Evolutionary conservation across 2,797 vertebrate species (phyloP).

Genomic region (Decapterus maruadsi): DNA sequence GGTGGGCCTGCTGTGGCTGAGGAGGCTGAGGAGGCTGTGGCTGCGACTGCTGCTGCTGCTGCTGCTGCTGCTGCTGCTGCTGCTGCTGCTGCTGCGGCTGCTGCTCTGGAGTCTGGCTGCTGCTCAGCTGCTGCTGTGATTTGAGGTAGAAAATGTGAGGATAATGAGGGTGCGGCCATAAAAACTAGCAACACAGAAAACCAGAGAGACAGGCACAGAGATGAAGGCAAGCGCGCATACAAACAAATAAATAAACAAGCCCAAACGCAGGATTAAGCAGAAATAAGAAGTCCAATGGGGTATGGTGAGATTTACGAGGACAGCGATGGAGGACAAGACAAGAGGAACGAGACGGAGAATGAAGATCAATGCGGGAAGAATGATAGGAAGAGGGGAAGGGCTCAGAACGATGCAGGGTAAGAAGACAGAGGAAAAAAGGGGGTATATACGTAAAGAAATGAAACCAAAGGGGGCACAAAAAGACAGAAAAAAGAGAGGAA

Average conservation of each 20-base stretch:
- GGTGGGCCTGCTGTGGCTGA: constrained; percentile 65
- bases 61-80: constrained; percentile 84
- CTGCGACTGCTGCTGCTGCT: constrained; percentile 52
- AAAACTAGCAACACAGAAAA: constrained; percentile 87
- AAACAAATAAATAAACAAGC: constrained; percentile 67
- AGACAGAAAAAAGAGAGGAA: constrained; percentile 78
- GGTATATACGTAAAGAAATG: constrained; percentile 43
- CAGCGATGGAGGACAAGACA: constrained; percentile 30
- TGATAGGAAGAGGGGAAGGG: constrained; percentile 41
- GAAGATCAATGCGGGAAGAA: constrained; percentile 47
- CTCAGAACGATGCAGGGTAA: constrained; percentile 52
- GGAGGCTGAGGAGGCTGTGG: constrained; percentile 69
- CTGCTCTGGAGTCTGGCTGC: constrained; percentile 87
- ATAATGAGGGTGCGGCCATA: constrained; percentile 90
- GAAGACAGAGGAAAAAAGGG: constrained; percentile 8
- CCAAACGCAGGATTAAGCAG: constrained; percentile 62
- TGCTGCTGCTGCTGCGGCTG: constrained; percentile 84
- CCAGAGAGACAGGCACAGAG: constrained; percentile 71
- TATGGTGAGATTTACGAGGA: constrained; percentile 38
- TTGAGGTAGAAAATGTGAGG: constrained; percentile 94
- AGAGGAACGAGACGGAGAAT: constrained; percentile 36
- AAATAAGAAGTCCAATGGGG: constrained; percentile 59
- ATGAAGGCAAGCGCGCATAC: constrained; percentile 63
- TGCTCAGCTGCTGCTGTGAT: constrained; percentile 92
- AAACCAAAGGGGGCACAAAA: constrained; percentile 57